Percentiles rank a stretch among this genome's conserved stretches.
These are phyloP conservation scores for Fulica atra DNA, from an alignment of 2,113 vertebrate genomes.

Conservation along the genomic window DNA sequence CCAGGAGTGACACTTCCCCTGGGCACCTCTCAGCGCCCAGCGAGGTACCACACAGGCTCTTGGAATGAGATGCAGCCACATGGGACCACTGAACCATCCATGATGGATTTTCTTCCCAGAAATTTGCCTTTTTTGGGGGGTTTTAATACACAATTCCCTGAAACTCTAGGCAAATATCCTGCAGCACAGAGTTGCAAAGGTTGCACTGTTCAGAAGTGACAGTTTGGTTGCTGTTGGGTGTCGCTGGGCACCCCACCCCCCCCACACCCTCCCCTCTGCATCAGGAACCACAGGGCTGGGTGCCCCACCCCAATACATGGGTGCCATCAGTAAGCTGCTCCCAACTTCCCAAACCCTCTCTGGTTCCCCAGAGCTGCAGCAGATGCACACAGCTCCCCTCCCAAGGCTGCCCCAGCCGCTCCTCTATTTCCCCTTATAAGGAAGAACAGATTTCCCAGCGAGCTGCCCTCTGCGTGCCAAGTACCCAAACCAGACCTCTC, in stretches of 20 bases:
- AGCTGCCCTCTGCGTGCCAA: neutral
- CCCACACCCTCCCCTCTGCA: fast-evolving
- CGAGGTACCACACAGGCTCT: neutral
- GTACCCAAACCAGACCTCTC: neutral
- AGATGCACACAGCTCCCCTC: neutral
- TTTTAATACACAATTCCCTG: neutral
- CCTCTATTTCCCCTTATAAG: slow-evolving; percentile 12
- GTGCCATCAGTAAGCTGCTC: no score
- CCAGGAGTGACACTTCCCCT: fast-evolving
- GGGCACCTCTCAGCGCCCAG: neutral
- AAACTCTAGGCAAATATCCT: slow-evolving; percentile 58
- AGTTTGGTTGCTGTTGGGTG: neutral
- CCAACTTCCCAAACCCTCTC: neutral
- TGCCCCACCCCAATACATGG: neutral
- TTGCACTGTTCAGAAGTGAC: neutral
- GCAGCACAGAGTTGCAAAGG: neutral
- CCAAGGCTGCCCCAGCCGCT: neutral
- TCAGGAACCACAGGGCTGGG: fast-evolving
- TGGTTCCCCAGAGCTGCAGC: neutral
- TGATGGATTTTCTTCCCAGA: neutral
- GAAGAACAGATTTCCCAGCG: neutral
- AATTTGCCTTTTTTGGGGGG: neutral
- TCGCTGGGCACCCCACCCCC: neutral
- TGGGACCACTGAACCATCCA: fast-evolving
- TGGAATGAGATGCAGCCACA: neutral